phyloP scores from a whole-genome alignment of 1,140 invertebrate genomes.

The Lasaia peninsularis region DNA sequence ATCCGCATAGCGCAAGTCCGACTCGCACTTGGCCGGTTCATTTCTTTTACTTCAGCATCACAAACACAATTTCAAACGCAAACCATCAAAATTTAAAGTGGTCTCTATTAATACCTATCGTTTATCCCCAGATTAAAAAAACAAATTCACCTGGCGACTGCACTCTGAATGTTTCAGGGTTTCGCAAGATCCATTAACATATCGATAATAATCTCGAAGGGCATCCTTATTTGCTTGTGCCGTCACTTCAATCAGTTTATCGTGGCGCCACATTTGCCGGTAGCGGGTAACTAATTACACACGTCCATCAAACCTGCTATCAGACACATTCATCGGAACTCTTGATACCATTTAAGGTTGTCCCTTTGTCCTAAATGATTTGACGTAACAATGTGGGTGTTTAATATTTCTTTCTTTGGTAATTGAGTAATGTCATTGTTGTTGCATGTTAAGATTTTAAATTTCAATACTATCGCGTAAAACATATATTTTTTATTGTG shows the following conservation, averaged over 20 bases:
- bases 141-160: conserved; percentile 21
- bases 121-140: background rate
- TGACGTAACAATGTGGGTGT: conserved; percentile 10
- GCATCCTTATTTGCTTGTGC: conserved; percentile 52
- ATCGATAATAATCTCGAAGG: conserved; percentile 48
- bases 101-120: background rate
- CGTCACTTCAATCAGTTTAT: conserved; percentile 37
- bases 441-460: too few relatives aligned
- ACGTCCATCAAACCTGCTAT: conserved; percentile 61
- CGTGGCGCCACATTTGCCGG: conserved; percentile 48
- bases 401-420: background rate
- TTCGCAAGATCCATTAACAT: conserved; percentile 38
- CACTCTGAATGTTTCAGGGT: conserved; percentile 29
- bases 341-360: conserved; percentile 25
- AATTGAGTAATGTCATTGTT: background rate
- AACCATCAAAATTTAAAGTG: background rate
- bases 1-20: too few relatives aligned
- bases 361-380: conserved; percentile 19
- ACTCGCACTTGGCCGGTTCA: too few relatives aligned
- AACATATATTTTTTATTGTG: too few relatives aligned
- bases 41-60: too few relatives aligned
- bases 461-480: too few relatives aligned
- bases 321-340: conserved; percentile 51
- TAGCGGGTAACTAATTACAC: conserved; percentile 56
- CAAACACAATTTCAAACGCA: background rate